A percentile compares a stretch with the other conserved stretches of the same genome.
Conservation (phyloP, 1,140 invertebrate genomes). For the Drosophila prosaltans region DNA sequence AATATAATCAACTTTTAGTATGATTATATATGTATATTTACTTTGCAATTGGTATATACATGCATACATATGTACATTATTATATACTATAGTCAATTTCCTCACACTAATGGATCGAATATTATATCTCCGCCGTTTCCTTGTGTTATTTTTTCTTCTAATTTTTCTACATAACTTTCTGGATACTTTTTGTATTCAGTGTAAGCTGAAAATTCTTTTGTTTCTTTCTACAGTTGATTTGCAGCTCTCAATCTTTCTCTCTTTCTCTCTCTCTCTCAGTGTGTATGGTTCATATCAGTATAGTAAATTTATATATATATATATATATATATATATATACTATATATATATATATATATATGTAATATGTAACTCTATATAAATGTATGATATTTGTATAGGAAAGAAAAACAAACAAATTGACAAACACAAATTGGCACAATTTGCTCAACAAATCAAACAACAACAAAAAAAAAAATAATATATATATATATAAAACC, state of each 20-base stretch:
- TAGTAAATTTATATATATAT: constrained; percentile 26
- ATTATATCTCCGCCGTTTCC: too few relatives aligned
- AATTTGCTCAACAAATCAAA: constrained; percentile 70
- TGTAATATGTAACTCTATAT: constrained; percentile 28
- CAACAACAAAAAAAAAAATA: constrained; percentile 15
- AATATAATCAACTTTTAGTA: too few relatives aligned
- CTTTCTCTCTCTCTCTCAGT: not conserved
- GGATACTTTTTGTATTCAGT: not conserved
- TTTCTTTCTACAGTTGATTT: constrained; percentile 1
- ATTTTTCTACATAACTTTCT: too few relatives aligned
- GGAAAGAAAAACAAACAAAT: constrained; percentile 19
- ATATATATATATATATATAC: constrained; percentile 30
- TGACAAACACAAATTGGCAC: constrained; percentile 43
- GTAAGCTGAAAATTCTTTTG: not conserved
- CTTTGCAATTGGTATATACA: too few relatives aligned
- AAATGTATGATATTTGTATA: constrained; percentile 29
- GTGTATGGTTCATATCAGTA: constrained; percentile 56
- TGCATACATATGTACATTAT: too few relatives aligned
- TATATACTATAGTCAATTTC: too few relatives aligned
- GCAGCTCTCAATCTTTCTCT: not conserved
- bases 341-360: constrained; percentile 40
- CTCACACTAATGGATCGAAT: too few relatives aligned
- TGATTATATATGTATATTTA: too few relatives aligned
- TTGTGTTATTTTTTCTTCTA: too few relatives aligned
- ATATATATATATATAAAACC: constrained; percentile 6